These are phyloP conservation scores for Sinelater perroti DNA, from an alignment of 2,888 invertebrate genomes.

Conservation along the genomic window DNA sequence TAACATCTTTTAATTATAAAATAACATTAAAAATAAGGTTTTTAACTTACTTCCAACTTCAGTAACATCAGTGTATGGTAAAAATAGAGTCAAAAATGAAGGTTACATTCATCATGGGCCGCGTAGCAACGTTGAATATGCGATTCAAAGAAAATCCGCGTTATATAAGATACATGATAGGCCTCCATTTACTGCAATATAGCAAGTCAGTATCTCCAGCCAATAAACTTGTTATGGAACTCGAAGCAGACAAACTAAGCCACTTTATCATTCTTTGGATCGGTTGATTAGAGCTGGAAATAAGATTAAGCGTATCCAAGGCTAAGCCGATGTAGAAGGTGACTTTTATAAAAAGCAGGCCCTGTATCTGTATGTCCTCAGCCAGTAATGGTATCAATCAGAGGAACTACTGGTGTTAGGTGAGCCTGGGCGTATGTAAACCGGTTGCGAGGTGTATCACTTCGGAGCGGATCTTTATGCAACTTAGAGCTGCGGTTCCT, in stretches of 20 bases:
- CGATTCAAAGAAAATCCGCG: no score
- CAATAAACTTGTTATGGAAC: constrained; percentile 17
- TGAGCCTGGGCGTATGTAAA: constrained; percentile 38
- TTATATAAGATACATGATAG: no score
- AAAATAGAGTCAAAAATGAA: no score
- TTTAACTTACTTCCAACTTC: no score
- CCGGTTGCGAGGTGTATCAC: constrained; percentile 38
- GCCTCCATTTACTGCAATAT: no score
- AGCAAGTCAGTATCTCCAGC: no score
- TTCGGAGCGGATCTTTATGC: constrained; percentile 25
- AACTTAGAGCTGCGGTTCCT: no score
- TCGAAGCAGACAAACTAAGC: constrained; percentile 17
- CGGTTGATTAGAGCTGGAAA: constrained; percentile 28
- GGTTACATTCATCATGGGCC: no score
- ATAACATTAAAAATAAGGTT: no score
- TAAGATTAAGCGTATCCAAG: constrained; percentile 32
- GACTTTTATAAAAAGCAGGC: constrained; percentile 34
- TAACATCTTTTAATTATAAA: no score
- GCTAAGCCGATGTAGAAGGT: constrained; percentile 32
- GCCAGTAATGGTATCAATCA: constrained; percentile 46
- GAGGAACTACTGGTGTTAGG: constrained; percentile 44
- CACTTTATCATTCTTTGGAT: constrained; percentile 23
- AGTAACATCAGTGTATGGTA: no score
- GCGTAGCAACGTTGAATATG: no score
- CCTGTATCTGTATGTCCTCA: constrained; percentile 34